Evolutionary conservation across 1,140 invertebrate species (phyloP), one percentile per base, ranked within the genome.

Genomic region (Euschistus heros): DNA sequence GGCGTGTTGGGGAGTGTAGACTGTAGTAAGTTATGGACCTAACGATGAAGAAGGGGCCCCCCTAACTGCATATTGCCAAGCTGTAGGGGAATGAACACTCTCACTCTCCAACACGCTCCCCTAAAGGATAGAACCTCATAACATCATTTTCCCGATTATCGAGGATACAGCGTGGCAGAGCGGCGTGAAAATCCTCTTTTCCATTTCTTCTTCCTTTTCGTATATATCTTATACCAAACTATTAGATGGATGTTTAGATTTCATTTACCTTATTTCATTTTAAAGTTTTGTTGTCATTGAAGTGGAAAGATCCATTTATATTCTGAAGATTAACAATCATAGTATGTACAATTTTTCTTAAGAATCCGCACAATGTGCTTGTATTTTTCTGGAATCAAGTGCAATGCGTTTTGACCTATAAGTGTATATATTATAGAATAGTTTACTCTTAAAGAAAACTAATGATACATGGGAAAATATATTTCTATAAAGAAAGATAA

Each of bases 51-150:
- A 20, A n/a, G 47, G 22, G 47, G 6, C 1, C 47, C n/a, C 1
- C 6, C n/a, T 50, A 50, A 50, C 47, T 50, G 47, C 47, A 50
- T 50, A 50, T 50, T 50, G 47, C 47, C 46, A 7, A 30, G 46
- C 46, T 2, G 46, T 47, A 47, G 13, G 22, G 47, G 10, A 10
- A 50, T 18, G 47, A 50, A 50, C 17, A n/a, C 14, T 18, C 47
- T 10, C 47, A 7, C 47, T 22, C 47, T 18, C 47, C n/a, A 50
- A 18, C 47, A 50, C 47, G 22, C n/a, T 17, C 5, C 14, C 47
- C 14, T 5, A 22, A 50, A 50, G 10, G 47, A 50, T 50, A 22
- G 47, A 50, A 10, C 10, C 47, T 20, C 8, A 18, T 22, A n/a
- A n/a, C n/a, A 50, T 22, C 47, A 50, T 22, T 50, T 50, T 50